A percentile compares a stretch with the other conserved stretches of the same genome.
Evolutionary conservation across 2,797 vertebrate genomes (phyloP).

Genomic region (Lutjanus argentimaculatus): DNA sequence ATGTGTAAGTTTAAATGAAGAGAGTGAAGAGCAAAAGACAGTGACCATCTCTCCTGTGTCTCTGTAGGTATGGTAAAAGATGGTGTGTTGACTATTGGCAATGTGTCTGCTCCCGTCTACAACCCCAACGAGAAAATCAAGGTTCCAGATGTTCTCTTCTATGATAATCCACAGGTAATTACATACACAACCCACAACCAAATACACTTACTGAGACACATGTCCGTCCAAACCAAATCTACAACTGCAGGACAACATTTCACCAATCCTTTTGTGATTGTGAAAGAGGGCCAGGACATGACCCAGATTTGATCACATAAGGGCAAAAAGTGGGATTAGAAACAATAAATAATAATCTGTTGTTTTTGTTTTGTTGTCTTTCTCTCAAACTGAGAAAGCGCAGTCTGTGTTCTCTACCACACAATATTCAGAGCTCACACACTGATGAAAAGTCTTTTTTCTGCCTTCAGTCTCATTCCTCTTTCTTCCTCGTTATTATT

Average conservation of each 20-base stretch:
- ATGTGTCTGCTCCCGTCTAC: slow-evolving; percentile 87
- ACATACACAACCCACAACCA: neutral
- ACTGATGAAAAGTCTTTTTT: too few relatives aligned
- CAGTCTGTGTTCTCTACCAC: neutral
- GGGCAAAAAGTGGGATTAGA: slow-evolving; percentile 17
- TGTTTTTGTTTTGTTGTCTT: slow-evolving; percentile 1
- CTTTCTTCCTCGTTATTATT: neutral
- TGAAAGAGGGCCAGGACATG: slow-evolving; percentile 7
- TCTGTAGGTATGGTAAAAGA: slow-evolving; percentile 88
- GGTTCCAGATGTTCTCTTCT: slow-evolving; percentile 97
- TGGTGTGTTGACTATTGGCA: slow-evolving; percentile 91
- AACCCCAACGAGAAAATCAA: slow-evolving; percentile 91
- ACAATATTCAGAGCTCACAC: neutral
- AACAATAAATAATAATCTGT: slow-evolving; percentile 27
- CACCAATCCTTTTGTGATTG: neutral
- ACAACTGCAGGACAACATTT: neutral
- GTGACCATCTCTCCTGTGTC: slow-evolving; percentile 4
- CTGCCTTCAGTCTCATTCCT: neutral
- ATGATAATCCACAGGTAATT: slow-evolving; percentile 94
- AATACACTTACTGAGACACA: neutral
- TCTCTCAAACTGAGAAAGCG: slow-evolving; percentile 8
- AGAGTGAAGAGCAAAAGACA: neutral
- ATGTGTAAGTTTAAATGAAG: too few relatives aligned
- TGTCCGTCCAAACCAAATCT: neutral
- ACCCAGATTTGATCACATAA: slow-evolving; percentile 14